Evolutionary conservation across 2,113 vertebrate species (phyloP).

Genomic region (Sialia sialis): DNA sequence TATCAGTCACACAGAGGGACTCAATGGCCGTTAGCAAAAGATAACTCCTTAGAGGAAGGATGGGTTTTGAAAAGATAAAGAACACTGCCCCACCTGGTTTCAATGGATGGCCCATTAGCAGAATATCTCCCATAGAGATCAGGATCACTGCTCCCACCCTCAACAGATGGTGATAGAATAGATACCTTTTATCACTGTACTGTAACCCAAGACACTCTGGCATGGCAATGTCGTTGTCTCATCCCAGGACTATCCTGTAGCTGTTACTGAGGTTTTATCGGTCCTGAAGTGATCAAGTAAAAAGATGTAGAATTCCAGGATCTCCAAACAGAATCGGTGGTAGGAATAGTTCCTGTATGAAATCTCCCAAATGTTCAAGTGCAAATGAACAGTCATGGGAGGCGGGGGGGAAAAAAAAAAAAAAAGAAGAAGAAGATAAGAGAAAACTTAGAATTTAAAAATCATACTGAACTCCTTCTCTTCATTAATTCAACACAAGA

Average conservation of each 20-base stretch:
- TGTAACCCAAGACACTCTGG: too few relatives aligned
- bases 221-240: neutral
- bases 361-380: neutral
- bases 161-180: too few relatives aligned
- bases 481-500: neutral
- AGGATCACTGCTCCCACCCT: too few relatives aligned
- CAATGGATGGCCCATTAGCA: too few relatives aligned
- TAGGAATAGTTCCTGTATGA: neutral
- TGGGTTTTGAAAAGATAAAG: too few relatives aligned
- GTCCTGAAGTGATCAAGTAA: neutral
- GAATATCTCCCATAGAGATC: too few relatives aligned
- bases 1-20: too few relatives aligned
- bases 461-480: accelerated
- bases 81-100: too few relatives aligned
- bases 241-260: neutral
- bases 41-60: too few relatives aligned
- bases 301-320: neutral
- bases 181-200: too few relatives aligned
- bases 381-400: neutral
- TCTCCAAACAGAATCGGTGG: accelerated
- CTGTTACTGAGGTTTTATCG: neutral
- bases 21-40: too few relatives aligned
- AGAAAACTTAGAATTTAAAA: neutral
- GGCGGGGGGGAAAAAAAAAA: neutral
- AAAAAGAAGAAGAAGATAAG: neutral